A percentile compares a stretch with the other conserved stretches of the same genome.
Evolutionary conservation across 2,113 vertebrate species (phyloP).

Genomic region (Trogon surrucura): DNA sequence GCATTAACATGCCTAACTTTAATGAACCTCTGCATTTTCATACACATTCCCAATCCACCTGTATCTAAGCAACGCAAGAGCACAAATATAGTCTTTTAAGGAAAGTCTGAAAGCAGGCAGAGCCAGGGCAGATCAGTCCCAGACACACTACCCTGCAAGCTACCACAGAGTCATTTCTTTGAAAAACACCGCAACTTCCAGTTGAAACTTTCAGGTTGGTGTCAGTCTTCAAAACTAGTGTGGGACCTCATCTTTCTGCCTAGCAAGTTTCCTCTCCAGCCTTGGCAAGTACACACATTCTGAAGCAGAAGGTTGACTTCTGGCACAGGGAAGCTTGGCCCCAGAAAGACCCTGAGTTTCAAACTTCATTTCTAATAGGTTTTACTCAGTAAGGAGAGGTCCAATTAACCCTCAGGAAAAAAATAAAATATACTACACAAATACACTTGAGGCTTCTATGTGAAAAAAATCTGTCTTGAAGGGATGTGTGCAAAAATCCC

Average conservation of each 20-base stretch:
- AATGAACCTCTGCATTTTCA: neutral
- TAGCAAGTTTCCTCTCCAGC: neutral
- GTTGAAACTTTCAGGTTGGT: neutral
- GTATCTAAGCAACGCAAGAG: neutral
- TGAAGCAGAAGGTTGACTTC: neutral
- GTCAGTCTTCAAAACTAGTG: neutral
- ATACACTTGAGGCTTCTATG: rapidly evolving
- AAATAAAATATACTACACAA: neutral
- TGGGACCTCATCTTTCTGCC: neutral
- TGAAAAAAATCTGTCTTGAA: neutral
- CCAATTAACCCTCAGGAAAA: neutral
- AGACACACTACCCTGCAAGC: neutral
- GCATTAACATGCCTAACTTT: slow-evolving; percentile 20
- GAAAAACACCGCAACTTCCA: neutral
- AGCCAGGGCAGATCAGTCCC: neutral
- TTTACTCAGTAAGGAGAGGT: neutral
- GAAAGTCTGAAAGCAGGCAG: neutral
- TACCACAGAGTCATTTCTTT: rapidly evolving
- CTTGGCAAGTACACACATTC: neutral
- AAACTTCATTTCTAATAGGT: neutral
- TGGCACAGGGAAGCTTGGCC: neutral
- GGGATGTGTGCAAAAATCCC: neutral
- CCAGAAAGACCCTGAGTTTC: neutral
- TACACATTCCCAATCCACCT: neutral
- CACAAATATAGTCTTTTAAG: neutral